phyloP scores from a whole-genome alignment of 2,888 invertebrate genomes.

The Aproaerema taeniolella region DNA sequence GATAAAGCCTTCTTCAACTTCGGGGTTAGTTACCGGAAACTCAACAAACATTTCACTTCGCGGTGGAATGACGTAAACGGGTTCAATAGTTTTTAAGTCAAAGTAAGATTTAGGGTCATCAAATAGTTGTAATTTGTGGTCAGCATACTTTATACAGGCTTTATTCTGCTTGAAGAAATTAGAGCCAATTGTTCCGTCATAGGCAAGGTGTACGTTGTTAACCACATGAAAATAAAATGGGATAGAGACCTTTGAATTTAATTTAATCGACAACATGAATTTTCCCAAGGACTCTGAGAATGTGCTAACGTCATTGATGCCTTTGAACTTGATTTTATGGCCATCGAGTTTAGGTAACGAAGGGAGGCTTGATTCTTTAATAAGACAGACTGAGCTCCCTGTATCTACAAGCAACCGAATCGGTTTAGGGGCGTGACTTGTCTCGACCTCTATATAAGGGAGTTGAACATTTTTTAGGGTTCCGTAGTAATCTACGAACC shows the following conservation, averaged over 20 bases:
- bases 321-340: constrained; percentile 6
- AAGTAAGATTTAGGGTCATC: neutral
- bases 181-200: constrained; percentile 15
- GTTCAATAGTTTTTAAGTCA: neutral
- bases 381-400: neutral
- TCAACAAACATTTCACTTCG: constrained; percentile 1
- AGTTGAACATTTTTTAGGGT: too few species aligned
- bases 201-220: constrained; percentile 10
- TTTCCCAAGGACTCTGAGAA: neutral
- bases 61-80: constrained; percentile 7
- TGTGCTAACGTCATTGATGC: neutral
- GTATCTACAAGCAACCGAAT: neutral
- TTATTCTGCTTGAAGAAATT: constrained; percentile 9
- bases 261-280: neutral
- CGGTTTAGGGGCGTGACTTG: neutral
- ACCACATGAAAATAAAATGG: constrained; percentile 3
- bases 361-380: neutral
- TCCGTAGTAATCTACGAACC: too few species aligned
- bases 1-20: neutral
- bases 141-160: constrained; percentile 12
- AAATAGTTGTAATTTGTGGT: neutral
- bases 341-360: neutral
- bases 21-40: constrained; percentile 1
- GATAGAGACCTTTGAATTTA: neutral
- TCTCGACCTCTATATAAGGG: neutral